Base-by-base conservation (phyloP, 2,888 invertebrate species). In the Cinara cedri region DNA sequence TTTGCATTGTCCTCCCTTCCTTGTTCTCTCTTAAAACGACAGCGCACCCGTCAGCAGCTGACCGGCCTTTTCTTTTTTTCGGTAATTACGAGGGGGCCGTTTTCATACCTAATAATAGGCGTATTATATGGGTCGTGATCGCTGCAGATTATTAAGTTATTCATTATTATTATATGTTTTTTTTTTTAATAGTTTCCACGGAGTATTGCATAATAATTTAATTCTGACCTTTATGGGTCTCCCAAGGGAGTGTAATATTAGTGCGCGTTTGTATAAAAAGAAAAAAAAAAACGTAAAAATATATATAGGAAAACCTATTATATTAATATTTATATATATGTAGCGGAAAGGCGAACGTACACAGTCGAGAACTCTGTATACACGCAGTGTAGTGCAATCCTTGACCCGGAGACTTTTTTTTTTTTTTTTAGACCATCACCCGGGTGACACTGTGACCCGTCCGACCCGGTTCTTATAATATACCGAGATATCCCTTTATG, bases 361-460 rank as follows among this genome's bases (percentile, higher is more conserved):
- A 34, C 34, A 34, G n/a, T n/a, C 57, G 55, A 60, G 78, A 21
- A 49, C 72, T 42, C 3, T 34, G 34, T 34, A 6, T 34, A 34
- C 6, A 34, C 34, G 6, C 34, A 6, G 34, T 34, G 3, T n/a
- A 3, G 34, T 34, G 63, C 34, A 78, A 78, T 78, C 78, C 78
- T 78, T 78, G 78, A 78, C 78, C 78, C 60, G 68, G 10, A 62
- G 70, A 78, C 78, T 78, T 70, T 78, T 3, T 34, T 34, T 34
- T 34, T 34, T 34, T 34, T 34, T 70, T 78, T 68, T 70, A 78
- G 68, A 70, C 78, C 68, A 68, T 78, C 78, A 78, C 78, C 78
- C 78, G 78, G 21, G 60, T 78, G 78, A 78, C 78, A 78, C 70
- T 34, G 70, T 78, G 78, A 78, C 78, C 78, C 70, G 34, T 1